Evolutionary conservation across 1,140 invertebrate species (phyloP), one percentile per base, ranked within the genome.

Genomic region (Vollenhovia emeryi): DNA sequence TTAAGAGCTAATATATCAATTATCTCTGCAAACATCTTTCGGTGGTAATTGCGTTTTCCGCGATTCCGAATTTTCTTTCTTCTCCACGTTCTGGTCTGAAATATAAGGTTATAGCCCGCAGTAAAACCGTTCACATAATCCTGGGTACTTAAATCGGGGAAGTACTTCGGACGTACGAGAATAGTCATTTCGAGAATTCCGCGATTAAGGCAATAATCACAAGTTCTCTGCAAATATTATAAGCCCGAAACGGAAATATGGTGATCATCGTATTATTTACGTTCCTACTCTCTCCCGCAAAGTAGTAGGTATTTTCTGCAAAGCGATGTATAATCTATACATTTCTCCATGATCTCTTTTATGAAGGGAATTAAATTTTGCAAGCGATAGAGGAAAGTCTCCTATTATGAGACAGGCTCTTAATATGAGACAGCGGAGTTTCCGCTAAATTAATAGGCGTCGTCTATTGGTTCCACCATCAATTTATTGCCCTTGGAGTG

Each of bases 81-180:
- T 60, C 52, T 43, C 64, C 59, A 78, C 87, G 69, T 89, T 84
- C 48, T 7, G 57, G 15, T 80, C 64, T 62, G 85, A 83, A 69
- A 80, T 86, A 64, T 52, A 86, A 27, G 74, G 75, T 89, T 87
- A 89, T 59, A 59, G 24, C 66, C n/a, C 9, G 50, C 50, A 82
- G 73, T 85, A 89, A 87, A 90, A 83, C 48, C 76, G 68, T 90
- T 90, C 85, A 24, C 79, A 86, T 89, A 90, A 90, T 87, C 86
- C 83, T 30, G 24, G 60, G 52, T 68, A 87, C 85, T 90, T 89
- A 85, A 73, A 87, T 89, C 52, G 69, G 55, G 15, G 52, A 66
- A 86, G 78, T 74, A 55, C 71, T 83, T 73, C 60, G 55, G 30
- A 43, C 9, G 43, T 74, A 27, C 24, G 45, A 21, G 15, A 43